Evolutionary conservation across 2,797 vertebrate genomes (phyloP).

Genomic region (Poliocrania exsul): DNA sequence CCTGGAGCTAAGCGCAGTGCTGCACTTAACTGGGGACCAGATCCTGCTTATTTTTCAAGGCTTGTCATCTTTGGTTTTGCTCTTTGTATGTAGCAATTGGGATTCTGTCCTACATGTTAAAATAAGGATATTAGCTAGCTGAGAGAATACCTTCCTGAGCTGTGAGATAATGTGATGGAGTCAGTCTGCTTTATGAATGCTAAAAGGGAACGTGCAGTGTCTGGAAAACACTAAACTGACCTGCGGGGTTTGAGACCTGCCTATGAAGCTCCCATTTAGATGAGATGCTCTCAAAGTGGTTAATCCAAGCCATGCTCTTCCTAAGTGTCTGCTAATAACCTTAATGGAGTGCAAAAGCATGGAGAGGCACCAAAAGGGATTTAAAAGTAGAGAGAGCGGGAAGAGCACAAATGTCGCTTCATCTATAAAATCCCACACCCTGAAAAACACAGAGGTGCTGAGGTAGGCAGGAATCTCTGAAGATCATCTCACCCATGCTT

Average conservation of each 20-base stretch:
- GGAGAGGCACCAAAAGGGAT: constrained; percentile 17
- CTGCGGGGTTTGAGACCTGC: neutral
- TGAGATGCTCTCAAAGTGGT: neutral
- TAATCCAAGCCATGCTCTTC: neutral
- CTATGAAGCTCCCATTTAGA: constrained; percentile 32
- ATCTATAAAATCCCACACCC: neutral
- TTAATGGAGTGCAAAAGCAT: constrained; percentile 40
- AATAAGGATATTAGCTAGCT: neutral
- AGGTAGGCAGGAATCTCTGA: neutral
- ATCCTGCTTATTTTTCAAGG: neutral
- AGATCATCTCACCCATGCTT: neutral
- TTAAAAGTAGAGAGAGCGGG: neutral
- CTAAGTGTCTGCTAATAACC: constrained; percentile 45
- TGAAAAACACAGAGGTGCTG: neutral
- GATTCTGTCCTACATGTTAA: constrained; percentile 7
- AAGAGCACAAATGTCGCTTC: neutral
- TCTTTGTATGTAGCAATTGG: neutral
- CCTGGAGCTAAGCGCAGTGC: neutral
- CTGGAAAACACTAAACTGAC: constrained; percentile 30
- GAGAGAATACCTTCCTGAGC: neutral
- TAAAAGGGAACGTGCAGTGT: neutral
- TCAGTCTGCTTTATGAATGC: constrained; percentile 1
- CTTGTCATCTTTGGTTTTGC: neutral
- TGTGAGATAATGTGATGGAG: neutral
- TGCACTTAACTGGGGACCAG: neutral